phyloP scores from a whole-genome alignment of 2,888 invertebrate species.

The Ichneumoninae sp. region DNA sequence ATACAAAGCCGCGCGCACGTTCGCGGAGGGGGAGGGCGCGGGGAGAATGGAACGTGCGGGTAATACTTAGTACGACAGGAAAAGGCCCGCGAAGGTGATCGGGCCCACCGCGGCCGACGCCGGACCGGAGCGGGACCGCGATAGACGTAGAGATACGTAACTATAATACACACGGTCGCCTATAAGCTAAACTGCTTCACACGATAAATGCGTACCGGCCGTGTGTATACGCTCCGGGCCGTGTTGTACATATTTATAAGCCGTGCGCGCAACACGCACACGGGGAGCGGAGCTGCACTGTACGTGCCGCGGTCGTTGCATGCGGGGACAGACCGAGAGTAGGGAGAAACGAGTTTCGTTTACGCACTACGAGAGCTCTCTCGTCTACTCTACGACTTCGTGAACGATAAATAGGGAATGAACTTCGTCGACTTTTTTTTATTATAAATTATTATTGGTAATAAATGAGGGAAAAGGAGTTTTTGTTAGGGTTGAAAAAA shows the following conservation, averaged over 20 bases:
- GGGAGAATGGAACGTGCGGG: slow-evolving; percentile 60
- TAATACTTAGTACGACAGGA: slow-evolving; percentile 66
- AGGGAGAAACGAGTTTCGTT: slow-evolving; percentile 63
- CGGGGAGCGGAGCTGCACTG: slow-evolving; percentile 10
- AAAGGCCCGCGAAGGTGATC: slow-evolving; percentile 70
- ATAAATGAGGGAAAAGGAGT: background rate
- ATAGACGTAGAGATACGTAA: slow-evolving; percentile 27
- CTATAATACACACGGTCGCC: slow-evolving; percentile 21
- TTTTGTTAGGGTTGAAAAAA: no score
- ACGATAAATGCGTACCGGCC: slow-evolving; percentile 52
- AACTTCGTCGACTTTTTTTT: background rate
- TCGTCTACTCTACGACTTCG: slow-evolving; percentile 13
- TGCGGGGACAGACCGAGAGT: slow-evolving; percentile 19
- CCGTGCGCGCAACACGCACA: slow-evolving; percentile 36
- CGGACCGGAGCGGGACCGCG: slow-evolving; percentile 32
- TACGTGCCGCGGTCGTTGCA: slow-evolving; percentile 39
- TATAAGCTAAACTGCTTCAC: slow-evolving; percentile 60
- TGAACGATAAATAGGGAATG: background rate
- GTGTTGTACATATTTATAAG: slow-evolving; percentile 66
- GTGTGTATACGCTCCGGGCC: slow-evolving; percentile 40
- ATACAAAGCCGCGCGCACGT: slow-evolving; percentile 1
- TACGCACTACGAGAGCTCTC: slow-evolving; percentile 37
- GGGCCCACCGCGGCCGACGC: slow-evolving; percentile 32
- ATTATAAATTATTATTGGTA: background rate
- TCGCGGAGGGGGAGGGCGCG: background rate